These are phyloP conservation scores for Temnothorax curvispinosus DNA, from an alignment of 1,140 invertebrate species.

Conservation along the genomic window DNA sequence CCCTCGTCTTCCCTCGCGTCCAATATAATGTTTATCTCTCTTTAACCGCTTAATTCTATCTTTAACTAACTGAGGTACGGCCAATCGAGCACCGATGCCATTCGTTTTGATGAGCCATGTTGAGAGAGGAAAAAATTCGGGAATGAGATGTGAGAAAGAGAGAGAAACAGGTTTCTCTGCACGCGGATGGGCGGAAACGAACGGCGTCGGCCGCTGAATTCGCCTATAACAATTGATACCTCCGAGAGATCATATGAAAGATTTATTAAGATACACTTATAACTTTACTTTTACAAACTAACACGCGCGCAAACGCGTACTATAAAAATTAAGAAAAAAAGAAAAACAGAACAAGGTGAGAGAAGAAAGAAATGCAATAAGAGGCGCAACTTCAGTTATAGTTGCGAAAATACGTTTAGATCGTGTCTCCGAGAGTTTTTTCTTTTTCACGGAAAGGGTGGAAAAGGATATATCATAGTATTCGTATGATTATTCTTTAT, in stretches of 20 bases:
- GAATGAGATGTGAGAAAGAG: constrained; percentile 8
- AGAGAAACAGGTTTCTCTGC: background rate
- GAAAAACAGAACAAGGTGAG: constrained; percentile 25
- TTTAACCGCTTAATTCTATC: constrained; percentile 36
- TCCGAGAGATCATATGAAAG: constrained; percentile 85
- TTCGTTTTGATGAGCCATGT: constrained; percentile 62
- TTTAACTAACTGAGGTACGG: constrained; percentile 72
- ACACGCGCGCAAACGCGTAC: constrained; percentile 65
- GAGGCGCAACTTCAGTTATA: constrained; percentile 34
- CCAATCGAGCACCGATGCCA: constrained; percentile 76
- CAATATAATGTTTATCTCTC: constrained; percentile 49
- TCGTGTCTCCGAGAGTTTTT: constrained; percentile 38
- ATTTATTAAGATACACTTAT: constrained; percentile 77
- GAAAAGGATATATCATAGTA: constrained; percentile 80
- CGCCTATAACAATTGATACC: constrained; percentile 76
- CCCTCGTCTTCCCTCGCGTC: constrained; percentile 33
- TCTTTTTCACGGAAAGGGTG: constrained; percentile 34
- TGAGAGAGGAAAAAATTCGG: constrained; percentile 21
- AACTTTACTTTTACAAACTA: constrained; percentile 78
- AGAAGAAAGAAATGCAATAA: constrained; percentile 43
- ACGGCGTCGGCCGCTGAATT: constrained; percentile 75
- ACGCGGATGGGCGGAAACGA: constrained; percentile 57
- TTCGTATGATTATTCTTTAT: constrained; percentile 83
- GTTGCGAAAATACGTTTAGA: constrained; percentile 47
- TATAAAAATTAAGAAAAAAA: constrained; percentile 32